Conservation (phyloP, 2,113 vertebrate genomes). For the rat (Rattus norvegicus) region DNA sequence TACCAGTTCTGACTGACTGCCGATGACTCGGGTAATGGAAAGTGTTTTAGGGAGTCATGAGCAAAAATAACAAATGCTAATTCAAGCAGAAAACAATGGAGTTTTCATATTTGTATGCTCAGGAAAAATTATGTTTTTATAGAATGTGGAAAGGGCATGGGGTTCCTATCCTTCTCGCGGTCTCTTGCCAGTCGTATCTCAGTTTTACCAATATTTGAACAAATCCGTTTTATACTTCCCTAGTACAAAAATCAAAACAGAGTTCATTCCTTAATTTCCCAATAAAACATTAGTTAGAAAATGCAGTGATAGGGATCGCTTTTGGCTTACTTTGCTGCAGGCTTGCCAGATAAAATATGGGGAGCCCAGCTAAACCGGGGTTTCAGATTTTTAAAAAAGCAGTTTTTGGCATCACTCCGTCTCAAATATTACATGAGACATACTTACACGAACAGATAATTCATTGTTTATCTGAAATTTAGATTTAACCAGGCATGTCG, state of each 20-base stretch:
- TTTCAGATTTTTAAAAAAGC: constrained; percentile 46
- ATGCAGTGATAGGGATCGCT: constrained; percentile 31
- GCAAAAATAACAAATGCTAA: constrained; percentile 70
- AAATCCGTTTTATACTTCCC: constrained; percentile 7
- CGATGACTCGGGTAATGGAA: constrained; percentile 57
- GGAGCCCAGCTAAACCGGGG: background rate
- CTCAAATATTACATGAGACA: background rate
- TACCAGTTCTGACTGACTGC: constrained; percentile 65
- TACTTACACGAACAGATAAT: constrained; percentile 25
- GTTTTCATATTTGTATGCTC: constrained; percentile 61
- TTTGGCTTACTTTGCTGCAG: constrained; percentile 38
- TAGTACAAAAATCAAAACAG: constrained; percentile 43
- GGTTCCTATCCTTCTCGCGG: background rate
- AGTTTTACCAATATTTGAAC: constrained; percentile 57
- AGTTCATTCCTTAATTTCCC: constrained; percentile 45
- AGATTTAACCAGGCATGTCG: constrained; percentile 4
- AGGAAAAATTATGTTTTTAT: constrained; percentile 57
- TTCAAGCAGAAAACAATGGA: constrained; percentile 68
- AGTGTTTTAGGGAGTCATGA: constrained; percentile 53
- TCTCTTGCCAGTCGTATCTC: constrained; percentile 54
- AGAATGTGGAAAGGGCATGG: constrained; percentile 31
- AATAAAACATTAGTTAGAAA: constrained; percentile 54
- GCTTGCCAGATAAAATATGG: constrained; percentile 53
- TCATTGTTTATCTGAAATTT: constrained; percentile 56
- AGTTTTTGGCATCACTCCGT: background rate